Conservation (phyloP, 2,113 vertebrate species). For the Equus quagga region DNA sequence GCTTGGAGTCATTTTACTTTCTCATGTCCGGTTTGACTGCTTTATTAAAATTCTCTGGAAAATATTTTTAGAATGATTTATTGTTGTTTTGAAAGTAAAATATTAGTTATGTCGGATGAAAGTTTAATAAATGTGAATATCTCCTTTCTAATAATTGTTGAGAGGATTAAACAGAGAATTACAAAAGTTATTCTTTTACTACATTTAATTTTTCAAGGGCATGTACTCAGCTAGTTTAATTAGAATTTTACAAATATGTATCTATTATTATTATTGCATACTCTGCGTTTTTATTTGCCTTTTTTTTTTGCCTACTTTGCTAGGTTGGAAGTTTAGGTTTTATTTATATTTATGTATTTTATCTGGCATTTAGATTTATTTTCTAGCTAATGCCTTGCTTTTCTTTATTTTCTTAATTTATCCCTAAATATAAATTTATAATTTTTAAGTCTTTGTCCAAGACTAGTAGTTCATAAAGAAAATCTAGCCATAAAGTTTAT, state of each 20-base stretch:
- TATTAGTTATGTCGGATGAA: not conserved
- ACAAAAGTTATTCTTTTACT: not conserved
- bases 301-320: not conserved
- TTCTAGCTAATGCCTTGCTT: not conserved
- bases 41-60: not conserved
- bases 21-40: not conserved
- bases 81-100: not conserved
- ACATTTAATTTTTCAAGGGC: not conserved
- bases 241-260: not conserved
- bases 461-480: not conserved
- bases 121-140: not conserved
- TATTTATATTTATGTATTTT: not conserved
- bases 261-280: not conserved
- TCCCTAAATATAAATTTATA: not conserved
- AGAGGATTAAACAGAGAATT: not conserved
- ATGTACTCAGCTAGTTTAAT: not conserved
- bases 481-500: not conserved
- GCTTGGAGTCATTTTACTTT: conserved; percentile 6
- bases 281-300: not conserved
- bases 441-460: not conserved
- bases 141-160: not conserved
- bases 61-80: conserved; percentile 32
- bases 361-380: conserved; percentile 11
- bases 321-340: not conserved
- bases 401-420: conserved; percentile 23